Evolutionary conservation across 2,113 vertebrate species (phyloP).

Genomic region (Callocephalon fimbriatum): DNA sequence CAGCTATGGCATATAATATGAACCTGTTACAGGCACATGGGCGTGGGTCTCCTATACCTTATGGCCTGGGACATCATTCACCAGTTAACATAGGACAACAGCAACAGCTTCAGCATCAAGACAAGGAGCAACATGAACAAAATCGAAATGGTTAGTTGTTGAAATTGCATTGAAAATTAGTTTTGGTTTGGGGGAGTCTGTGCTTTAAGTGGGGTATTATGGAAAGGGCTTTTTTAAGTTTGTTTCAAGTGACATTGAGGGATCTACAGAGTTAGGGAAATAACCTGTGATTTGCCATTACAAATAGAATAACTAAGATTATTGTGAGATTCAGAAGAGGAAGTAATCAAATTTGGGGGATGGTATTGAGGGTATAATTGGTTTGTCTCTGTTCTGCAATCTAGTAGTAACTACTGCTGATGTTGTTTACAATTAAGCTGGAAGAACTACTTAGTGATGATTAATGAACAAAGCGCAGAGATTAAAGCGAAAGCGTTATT

Average conservation of each 20-base stretch:
- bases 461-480: not conserved
- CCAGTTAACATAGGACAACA: slow-evolving; percentile 89
- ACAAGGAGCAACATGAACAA: slow-evolving; percentile 92
- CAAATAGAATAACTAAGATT: not conserved
- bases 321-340: not conserved
- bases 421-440: not conserved
- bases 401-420: not conserved
- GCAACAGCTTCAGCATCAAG: slow-evolving; percentile 79
- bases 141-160: slow-evolving; percentile 85
- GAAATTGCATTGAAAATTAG: not conserved
- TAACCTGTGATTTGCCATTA: not conserved
- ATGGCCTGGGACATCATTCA: slow-evolving; percentile 90
- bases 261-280: not conserved
- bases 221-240: not conserved
- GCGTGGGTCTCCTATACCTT: slow-evolving; percentile 92
- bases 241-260: not conserved
- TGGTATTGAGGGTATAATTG: not conserved
- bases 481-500: not conserved
- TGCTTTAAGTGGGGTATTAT: not conserved
- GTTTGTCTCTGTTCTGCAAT: not conserved
- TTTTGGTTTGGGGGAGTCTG: not conserved
- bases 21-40: slow-evolving; percentile 93
- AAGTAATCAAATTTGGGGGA: not conserved
- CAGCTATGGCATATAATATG: slow-evolving; percentile 98
- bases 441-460: not conserved